These are phyloP conservation scores for Aurelia sp. DNA, from an alignment of 30 jellyfish, hydroid and myxozoan species.

Conservation along the genomic window DNA sequence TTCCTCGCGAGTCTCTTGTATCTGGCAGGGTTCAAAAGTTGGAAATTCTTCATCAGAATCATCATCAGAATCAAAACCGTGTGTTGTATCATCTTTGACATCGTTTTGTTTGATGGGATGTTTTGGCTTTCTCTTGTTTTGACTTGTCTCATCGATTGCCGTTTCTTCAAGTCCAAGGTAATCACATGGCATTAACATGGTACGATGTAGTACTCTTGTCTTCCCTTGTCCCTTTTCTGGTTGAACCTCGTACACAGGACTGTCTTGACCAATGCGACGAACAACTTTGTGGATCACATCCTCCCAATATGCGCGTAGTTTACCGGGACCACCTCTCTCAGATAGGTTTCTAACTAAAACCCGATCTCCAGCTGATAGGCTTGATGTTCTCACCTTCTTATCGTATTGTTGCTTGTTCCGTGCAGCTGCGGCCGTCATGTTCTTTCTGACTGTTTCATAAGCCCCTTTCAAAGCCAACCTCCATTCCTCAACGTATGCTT, in stretches of 20 bases:
- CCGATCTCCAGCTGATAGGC: constrained; percentile 6
- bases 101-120: too few relatives aligned
- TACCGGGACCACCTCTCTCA: constrained; percentile 65
- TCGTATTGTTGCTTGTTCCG: not conserved
- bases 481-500: constrained; percentile 18
- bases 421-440: not conserved
- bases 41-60: too few relatives aligned
- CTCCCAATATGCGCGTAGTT: too few relatives aligned
- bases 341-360: constrained; percentile 34
- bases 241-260: constrained; percentile 3
- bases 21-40: too few relatives aligned
- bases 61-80: too few relatives aligned
- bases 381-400: not conserved
- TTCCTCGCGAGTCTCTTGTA: too few relatives aligned
- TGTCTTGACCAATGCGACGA: too few relatives aligned
- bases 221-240: not conserved
- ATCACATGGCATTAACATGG: constrained; percentile 10
- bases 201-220: constrained; percentile 12
- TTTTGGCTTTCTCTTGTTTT: too few relatives aligned
- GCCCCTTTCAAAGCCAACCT: constrained; percentile 18
- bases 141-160: too few relatives aligned
- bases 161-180: too few relatives aligned
- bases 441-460: not conserved
- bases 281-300: too few relatives aligned
- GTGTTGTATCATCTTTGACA: too few relatives aligned